Base-by-base conservation (phyloP, 2,797 vertebrate genomes). In the Cossypha dichroa region DNA sequence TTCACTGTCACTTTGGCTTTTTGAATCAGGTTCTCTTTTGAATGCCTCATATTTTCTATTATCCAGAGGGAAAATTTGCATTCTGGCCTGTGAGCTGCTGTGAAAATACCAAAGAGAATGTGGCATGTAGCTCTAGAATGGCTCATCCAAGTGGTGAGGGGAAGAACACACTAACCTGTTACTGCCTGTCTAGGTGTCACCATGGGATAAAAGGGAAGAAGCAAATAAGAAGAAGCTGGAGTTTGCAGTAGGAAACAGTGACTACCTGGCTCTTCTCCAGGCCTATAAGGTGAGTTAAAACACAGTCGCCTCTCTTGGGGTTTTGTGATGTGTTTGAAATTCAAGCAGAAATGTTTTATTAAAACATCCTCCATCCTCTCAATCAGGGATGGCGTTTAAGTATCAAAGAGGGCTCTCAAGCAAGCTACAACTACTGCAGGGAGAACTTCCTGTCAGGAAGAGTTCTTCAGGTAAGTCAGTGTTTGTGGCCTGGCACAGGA, bases 121-220 rank as follows among this genome's bases (percentile, higher is more conserved):
- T 66, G 33, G 15, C 9, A 0, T 20, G 31, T 55, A 59, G 48
- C 16, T 92, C 66, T 48, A 0, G 22, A 56, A 31, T 26, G 64
- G 36, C 41, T 63, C 4, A 0, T 70, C 56, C 28, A 31, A 70
- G 41, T 26, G 51, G 17, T 14, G n/a, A 74, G 48, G 15, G 52
- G 45, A 90, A 73, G 51, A 59, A n/a, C 36, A 11, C 1, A 6
- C 88, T 69, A 58, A 80, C 55, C 12, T 84, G 22, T 83, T 75
- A 5, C 59, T 94, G 52, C 69, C 68, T 90, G 14, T 88, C 40
- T 80, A 99, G 99, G 98, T 99, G 76, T 99, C 99, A 95, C 99
- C 99, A 0, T 99, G 99, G 99, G 99, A 99, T 97, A 99, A 99
- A 95, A 98, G 98, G 86, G 99, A 99, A 70, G 99, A 99, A 96